Evolutionary conservation across 1,140 invertebrate genomes (phyloP), one percentile per base, ranked within the genome.

Genomic region (Subanguina moxae): DNA sequence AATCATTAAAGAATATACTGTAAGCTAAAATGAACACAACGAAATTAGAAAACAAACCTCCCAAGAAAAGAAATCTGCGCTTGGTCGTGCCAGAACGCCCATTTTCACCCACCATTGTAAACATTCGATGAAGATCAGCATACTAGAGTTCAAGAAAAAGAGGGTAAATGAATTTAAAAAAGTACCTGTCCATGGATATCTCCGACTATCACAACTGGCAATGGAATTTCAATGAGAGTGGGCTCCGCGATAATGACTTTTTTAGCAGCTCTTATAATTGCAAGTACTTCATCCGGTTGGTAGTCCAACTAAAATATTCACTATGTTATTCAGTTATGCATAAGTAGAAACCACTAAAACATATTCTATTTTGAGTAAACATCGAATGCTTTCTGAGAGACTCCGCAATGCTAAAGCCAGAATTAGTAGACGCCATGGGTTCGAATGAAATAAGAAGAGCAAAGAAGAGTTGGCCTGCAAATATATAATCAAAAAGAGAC

Each of bases 141-240:
- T 64, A 63, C 62, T 58, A 13, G 23, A 58, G 23, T 15, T 11
- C 11, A 58, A 58, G 30, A 13, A 13, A 23, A 58, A 58, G 11
- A 58, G 11, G 11, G 23, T 21, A 11, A 23, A 58, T 11, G 11
- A 58, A 11, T 11, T 58, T 11, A 45, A 45, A 45, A 45, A 13
- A 45, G n/a, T 45, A 58, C 57, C 57, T 63, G 62, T n/a, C 62
- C 62, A 27, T 63, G 62, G 25, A 63, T 52, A 64, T 63, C 62
- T 11, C 62, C 62, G 11, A 63, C 62, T 11, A 63, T 64, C 11
- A 19, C 19, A 11, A 63, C 62, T 11, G 62, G 62, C 13, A 64
- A 13, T 5, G n/a, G 13, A 1, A 72, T 32, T 64, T 70, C 68
- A 17, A 70, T 15, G 13, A 75, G 19, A 7, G 32, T 17, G 25